These are phyloP conservation scores for Mystacornis crossleyi DNA, from an alignment of 2,113 vertebrate species.

Conservation along the genomic window DNA sequence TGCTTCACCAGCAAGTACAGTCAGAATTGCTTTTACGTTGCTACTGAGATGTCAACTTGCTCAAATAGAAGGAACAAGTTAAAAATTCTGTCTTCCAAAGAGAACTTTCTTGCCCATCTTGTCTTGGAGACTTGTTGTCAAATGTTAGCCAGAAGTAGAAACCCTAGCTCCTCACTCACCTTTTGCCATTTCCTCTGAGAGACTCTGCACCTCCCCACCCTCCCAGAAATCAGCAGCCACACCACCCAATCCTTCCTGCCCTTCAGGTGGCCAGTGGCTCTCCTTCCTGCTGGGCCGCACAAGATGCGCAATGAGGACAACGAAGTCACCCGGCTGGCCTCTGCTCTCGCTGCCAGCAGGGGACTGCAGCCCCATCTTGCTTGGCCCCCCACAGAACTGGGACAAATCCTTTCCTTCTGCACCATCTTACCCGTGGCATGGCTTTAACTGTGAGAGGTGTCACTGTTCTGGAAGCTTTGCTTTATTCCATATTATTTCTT, in stretches of 20 bases:
- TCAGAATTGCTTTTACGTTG: background rate
- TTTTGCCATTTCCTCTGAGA: background rate
- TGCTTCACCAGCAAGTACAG: background rate
- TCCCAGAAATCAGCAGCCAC: background rate
- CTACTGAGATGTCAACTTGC: background rate
- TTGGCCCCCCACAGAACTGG: background rate
- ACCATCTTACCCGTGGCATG: background rate
- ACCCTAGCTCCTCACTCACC: background rate
- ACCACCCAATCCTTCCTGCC: background rate
- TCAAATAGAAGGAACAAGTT: background rate
- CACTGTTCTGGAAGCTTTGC: background rate
- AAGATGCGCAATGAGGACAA: background rate
- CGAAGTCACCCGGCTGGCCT: accelerated
- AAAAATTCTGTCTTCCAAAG: background rate
- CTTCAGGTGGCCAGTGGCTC: background rate
- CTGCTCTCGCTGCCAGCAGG: background rate
- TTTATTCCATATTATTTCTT: background rate
- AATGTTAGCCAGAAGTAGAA: background rate
- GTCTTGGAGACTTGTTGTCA: background rate
- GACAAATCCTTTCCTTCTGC: background rate
- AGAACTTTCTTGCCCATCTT: background rate
- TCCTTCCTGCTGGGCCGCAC: background rate
- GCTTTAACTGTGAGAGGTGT: background rate
- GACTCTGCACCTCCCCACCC: background rate
- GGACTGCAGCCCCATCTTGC: background rate